Conservation (phyloP, 1,140 invertebrate species). For the Drosophila auraria region DNA sequence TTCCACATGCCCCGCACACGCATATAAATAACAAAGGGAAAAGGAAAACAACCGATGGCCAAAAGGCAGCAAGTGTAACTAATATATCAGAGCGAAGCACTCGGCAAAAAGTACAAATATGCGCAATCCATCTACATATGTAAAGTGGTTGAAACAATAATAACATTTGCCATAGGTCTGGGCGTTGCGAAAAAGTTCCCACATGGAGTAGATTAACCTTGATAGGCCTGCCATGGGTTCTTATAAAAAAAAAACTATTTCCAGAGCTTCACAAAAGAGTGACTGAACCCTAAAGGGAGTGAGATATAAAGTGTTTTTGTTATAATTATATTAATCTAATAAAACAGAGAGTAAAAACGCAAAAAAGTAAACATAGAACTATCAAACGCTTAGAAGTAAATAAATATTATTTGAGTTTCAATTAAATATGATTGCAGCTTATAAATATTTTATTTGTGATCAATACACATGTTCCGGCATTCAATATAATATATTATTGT, state of each 20-base stretch:
- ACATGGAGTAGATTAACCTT: slow-evolving; percentile 27
- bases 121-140: slow-evolving; percentile 39
- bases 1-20: slow-evolving; percentile 58
- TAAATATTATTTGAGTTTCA: not conserved
- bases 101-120: slow-evolving; percentile 9
- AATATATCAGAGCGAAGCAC: slow-evolving; percentile 61
- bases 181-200: not conserved
- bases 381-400: not conserved
- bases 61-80: slow-evolving; percentile 66
- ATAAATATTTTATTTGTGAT: not conserved
- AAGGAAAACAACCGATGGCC: slow-evolving; percentile 15
- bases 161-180: slow-evolving; percentile 21
- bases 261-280: not conserved
- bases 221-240: slow-evolving; percentile 1
- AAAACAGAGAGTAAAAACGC: too few species aligned
- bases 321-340: not conserved
- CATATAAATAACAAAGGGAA: slow-evolving; percentile 62
- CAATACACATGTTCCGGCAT: too few species aligned
- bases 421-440: not conserved
- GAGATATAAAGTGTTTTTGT: not conserved
- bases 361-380: not conserved
- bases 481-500: not conserved
- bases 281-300: not conserved
- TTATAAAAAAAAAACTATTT: not conserved
- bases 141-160: slow-evolving; percentile 40